phyloP scores from a whole-genome alignment of 2,888 invertebrate genomes.

The Prosapia bicincta region DNA sequence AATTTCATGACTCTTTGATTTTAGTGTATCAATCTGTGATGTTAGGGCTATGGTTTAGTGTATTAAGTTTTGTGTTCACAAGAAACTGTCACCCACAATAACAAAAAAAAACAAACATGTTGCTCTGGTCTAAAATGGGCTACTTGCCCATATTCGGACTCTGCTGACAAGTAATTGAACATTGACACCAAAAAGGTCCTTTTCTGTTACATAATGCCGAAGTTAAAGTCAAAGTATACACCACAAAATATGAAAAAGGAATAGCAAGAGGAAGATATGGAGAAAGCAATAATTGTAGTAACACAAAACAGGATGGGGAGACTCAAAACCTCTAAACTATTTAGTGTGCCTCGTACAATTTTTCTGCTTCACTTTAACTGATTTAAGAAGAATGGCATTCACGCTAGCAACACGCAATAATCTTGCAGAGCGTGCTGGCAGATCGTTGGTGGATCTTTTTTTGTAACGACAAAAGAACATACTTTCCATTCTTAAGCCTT shows the following conservation, averaged over 20 bases:
- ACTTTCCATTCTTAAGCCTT: conserved; percentile 26
- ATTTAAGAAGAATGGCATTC: conserved; percentile 27
- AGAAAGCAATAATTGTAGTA: background rate
- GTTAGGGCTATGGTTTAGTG: too few relatives aligned
- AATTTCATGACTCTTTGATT: too few relatives aligned
- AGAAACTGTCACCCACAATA: too few relatives aligned
- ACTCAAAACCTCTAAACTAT: background rate
- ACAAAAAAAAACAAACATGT: too few relatives aligned
- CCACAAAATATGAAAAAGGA: background rate
- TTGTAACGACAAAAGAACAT: conserved; percentile 14
- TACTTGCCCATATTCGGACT: too few relatives aligned
- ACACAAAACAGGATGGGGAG: background rate
- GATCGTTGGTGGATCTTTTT: conserved; percentile 30
- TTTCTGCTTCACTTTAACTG: conserved; percentile 20
- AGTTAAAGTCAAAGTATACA: background rate
- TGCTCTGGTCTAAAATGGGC: too few relatives aligned
- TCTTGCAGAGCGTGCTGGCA: conserved; percentile 14
- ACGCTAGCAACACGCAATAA: conserved; percentile 24
- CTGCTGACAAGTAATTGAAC: too few relatives aligned
- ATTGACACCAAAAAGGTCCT: too few relatives aligned
- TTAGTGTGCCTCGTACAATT: conserved; percentile 9
- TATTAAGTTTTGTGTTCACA: too few relatives aligned
- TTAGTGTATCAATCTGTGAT: too few relatives aligned
- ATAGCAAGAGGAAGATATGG: background rate
- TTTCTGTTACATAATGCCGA: background rate